Evolutionary conservation across 2,113 vertebrate genomes (phyloP), one percentile per base, ranked within the genome.

Genomic region (Austrofundulus limnaeus): DNA sequence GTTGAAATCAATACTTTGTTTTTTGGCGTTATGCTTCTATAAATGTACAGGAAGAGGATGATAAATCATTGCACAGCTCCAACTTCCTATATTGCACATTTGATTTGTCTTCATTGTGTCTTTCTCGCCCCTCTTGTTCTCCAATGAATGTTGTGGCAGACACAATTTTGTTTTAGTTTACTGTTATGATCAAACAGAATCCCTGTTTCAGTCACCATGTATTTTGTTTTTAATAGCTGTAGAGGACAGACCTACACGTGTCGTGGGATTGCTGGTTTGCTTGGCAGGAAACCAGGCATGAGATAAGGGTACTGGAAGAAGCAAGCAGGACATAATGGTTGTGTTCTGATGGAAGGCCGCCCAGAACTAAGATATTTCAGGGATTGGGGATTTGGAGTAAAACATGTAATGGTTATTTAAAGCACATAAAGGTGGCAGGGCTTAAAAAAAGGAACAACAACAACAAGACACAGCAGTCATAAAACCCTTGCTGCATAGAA

Each of bases 1-100:
- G 71, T 71, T 78, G 65, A 70, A 78, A 75, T 61, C 39, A 49
- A 66, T 77, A 84, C 75, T 73, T 80, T 71, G 74, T 75, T 64
- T 21, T 65, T 62, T 66, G 59, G 54, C 55, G 20, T 39, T 61
- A 70, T 75, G 52, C n/a, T n/a, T n/a, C n/a, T n/a, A 28, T 28
- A 81, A 89, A 78, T 74, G 58, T 78, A 70, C 59, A 59, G 57
- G 46, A 38, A 75, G 56, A 67, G 60, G 66, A 39, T 67, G 75
- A 86, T 86, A 79, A 81, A 85, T 88, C 86, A 70, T 91, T 83
- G 56, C 71, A 70, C 67, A 52, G 42, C 57, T 76, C 63, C 39
- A 60, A 23, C 65, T 72, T 67, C 63, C 64, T 66, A 81, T 52
- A 71, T 82, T 74, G 54, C 72, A 62, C 59, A 72, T 81, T 78